Evolutionary conservation across 2,797 vertebrate species (phyloP).

Genomic region (Loriculus beryllinus): DNA sequence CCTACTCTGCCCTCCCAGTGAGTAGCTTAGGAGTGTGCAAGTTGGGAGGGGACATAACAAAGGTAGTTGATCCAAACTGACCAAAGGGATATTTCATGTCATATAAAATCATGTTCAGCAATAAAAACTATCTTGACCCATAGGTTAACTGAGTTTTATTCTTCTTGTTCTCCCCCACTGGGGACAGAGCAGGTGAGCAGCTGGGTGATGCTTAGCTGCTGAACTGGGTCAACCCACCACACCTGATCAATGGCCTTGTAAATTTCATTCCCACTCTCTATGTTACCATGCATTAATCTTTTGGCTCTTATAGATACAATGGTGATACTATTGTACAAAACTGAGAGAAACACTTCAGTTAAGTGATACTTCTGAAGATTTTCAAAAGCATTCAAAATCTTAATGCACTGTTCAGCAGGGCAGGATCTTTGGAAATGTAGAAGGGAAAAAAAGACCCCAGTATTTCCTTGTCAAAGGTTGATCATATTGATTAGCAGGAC

Average conservation of each 20-base stretch:
- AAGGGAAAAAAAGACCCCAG: fast-evolving
- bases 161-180: not conserved
- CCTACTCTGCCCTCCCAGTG: not conserved
- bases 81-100: not conserved
- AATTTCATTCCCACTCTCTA: not conserved
- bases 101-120: not conserved
- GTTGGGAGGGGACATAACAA: not conserved
- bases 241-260: not conserved
- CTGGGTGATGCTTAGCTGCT: too few relatives aligned
- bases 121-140: not conserved
- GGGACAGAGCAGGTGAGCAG: not conserved
- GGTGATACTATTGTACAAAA: not conserved
- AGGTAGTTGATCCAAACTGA: not conserved
- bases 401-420: not conserved
- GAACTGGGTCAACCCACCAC: not conserved
- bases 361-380: not conserved
- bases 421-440: not conserved
- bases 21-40: not conserved
- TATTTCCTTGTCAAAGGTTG: slow-evolving; percentile 22
- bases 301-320: not conserved
- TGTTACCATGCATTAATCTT: not conserved
- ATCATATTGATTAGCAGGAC: not conserved
- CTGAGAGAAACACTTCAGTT: not conserved
- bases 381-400: not conserved
- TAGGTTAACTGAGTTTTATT: not conserved